Evolutionary conservation across 2,888 invertebrate species (phyloP).

Genomic region (Mesochorus sp.): DNA sequence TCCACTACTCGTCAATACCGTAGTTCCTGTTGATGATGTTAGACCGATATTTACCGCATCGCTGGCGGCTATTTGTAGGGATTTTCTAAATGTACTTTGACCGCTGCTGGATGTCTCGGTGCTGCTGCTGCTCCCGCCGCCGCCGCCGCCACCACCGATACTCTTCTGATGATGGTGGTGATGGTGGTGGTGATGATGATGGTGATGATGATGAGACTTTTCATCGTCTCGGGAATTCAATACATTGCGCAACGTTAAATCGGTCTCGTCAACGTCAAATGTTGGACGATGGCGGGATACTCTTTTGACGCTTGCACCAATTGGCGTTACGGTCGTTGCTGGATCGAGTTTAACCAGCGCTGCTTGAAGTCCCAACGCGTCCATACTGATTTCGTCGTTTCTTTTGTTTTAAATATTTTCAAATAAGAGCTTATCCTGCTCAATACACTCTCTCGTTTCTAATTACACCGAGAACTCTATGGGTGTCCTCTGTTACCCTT

Average conservation of each 20-base stretch:
- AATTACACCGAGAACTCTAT: not conserved
- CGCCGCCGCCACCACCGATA: slow-evolving; percentile 43
- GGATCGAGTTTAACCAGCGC: slow-evolving; percentile 80
- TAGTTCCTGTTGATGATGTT: slow-evolving; percentile 27
- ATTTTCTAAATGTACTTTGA: slow-evolving; percentile 52
- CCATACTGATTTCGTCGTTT: slow-evolving; percentile 72
- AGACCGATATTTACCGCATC: slow-evolving; percentile 11
- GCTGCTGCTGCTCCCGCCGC: slow-evolving; percentile 47
- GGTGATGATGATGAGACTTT: slow-evolving; percentile 49
- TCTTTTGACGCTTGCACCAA: slow-evolving; percentile 73
- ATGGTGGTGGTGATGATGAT: slow-evolving; percentile 59
- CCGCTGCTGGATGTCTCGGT: slow-evolving; percentile 59
- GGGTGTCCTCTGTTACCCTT: not conserved
- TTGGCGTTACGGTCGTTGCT: slow-evolving; percentile 80
- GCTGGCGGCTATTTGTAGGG: slow-evolving; percentile 47
- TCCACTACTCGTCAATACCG: slow-evolving; percentile 65
- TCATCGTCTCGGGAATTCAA: slow-evolving; percentile 58
- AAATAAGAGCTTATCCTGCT: too few species aligned
- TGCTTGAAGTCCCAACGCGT: slow-evolving; percentile 79
- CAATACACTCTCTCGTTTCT: too few species aligned
- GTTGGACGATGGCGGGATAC: slow-evolving; percentile 67
- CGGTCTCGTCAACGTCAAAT: slow-evolving; percentile 71
- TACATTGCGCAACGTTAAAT: slow-evolving; percentile 68
- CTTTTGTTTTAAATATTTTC: too few species aligned
- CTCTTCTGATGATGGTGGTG: slow-evolving; percentile 56